These are phyloP conservation scores for Cavia porcellus DNA, from an alignment of 2,113 vertebrate genomes.

Conservation along the genomic window DNA sequence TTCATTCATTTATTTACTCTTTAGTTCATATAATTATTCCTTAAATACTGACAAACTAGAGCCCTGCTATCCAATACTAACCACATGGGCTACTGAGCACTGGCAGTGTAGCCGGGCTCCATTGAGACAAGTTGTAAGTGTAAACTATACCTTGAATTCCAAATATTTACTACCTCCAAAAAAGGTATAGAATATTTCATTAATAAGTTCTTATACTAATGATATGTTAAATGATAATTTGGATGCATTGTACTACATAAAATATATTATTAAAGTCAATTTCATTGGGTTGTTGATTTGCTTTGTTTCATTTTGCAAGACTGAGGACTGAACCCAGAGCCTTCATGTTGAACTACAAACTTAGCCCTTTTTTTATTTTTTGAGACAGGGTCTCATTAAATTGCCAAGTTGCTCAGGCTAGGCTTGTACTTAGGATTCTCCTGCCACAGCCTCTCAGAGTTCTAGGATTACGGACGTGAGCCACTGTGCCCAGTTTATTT, in stretches of 20 bases:
- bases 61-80: background rate
- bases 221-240: constrained; percentile 53
- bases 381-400: background rate
- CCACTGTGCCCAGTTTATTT: background rate
- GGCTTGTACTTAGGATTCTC: background rate
- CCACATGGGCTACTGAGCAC: background rate
- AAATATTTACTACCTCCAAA: background rate
- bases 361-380: background rate
- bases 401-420: background rate
- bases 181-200: background rate
- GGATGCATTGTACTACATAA: constrained; percentile 32
- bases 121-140: background rate
- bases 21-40: background rate
- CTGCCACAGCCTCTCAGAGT: background rate
- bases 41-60: constrained; percentile 10
- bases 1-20: background rate
- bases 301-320: background rate
- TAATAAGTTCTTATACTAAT: constrained; percentile 26
- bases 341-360: background rate
- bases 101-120: background rate
- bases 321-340: background rate
- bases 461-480: background rate
- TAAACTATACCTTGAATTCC: constrained; percentile 27
- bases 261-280: background rate
- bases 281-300: background rate